phyloP scores from a whole-genome alignment of 2,888 invertebrate species.

The Zelleria hepariella region DNA sequence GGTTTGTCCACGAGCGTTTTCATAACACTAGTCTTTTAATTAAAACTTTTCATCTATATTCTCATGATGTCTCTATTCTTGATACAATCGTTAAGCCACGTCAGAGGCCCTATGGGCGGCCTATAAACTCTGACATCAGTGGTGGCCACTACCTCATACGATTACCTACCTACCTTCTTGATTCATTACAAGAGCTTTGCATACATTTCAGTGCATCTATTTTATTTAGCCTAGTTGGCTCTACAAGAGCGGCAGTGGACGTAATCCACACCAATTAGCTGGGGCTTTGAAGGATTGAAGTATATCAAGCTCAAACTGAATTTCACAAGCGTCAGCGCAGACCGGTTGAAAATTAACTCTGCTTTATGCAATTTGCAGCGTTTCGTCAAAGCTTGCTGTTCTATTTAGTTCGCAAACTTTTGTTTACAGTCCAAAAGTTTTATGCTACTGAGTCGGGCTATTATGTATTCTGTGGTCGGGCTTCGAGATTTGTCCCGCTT shows the following conservation, averaged over 20 bases:
- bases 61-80: too few species aligned
- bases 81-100: too few species aligned
- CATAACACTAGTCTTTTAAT: background rate
- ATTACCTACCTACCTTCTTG: too few species aligned
- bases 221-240: background rate
- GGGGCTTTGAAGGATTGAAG: too few species aligned
- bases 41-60: background rate
- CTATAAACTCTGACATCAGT: too few species aligned
- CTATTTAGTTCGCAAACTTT: background rate
- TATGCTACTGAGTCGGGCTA: too few species aligned
- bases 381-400: background rate
- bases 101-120: too few species aligned
- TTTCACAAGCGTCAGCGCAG: background rate
- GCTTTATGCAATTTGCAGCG: background rate
- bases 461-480: too few species aligned
- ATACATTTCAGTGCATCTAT: background rate
- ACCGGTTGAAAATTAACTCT: background rate
- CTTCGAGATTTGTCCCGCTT: too few species aligned
- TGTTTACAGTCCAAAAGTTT: background rate
- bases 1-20: background rate
- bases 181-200: too few species aligned
- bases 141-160: too few species aligned
- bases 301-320: background rate
- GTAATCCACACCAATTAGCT: background rate
- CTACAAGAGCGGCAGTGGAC: background rate